Evolutionary conservation across 2,888 invertebrate genomes (phyloP).

Genomic region (Tenthredo amoena): DNA sequence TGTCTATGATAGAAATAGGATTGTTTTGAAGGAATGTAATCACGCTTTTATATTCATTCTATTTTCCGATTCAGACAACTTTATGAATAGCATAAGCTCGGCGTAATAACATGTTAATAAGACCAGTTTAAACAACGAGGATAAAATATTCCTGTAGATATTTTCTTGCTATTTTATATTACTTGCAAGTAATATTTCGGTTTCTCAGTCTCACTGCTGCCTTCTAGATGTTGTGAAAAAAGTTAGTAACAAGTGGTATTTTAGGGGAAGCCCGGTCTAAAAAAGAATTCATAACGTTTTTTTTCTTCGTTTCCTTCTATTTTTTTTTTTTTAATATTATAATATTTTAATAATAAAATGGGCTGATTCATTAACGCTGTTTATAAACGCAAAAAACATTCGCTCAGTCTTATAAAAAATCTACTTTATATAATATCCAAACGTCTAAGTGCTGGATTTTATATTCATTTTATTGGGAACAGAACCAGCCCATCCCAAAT

Average conservation of each 20-base stretch:
- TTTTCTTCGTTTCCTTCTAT: neutral
- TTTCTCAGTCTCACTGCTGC: conserved; percentile 39
- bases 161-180: neutral
- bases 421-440: conserved; percentile 36
- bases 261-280: conserved; percentile 45
- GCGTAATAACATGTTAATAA: neutral
- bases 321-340: neutral
- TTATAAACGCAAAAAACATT: conserved; percentile 49
- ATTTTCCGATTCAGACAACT: neutral
- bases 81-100: neutral
- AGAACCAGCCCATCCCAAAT: conserved; percentile 52
- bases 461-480: conserved; percentile 9
- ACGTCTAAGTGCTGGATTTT: conserved; percentile 20
- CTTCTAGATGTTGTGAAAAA: conserved; percentile 41
- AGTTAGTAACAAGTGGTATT: conserved; percentile 51
- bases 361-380: conserved; percentile 49
- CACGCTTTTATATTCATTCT: neutral
- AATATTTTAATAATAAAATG: conserved; percentile 39
- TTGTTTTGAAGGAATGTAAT: neutral
- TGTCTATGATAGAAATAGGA: neutral
- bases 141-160: neutral
- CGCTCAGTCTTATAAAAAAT: conserved; percentile 62
- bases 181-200: neutral
- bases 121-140: conserved; percentile 1
- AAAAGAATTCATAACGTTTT: conserved; percentile 32